Conservation (phyloP, 1,140 invertebrate species). For the Habropoda laboriosa region DNA sequence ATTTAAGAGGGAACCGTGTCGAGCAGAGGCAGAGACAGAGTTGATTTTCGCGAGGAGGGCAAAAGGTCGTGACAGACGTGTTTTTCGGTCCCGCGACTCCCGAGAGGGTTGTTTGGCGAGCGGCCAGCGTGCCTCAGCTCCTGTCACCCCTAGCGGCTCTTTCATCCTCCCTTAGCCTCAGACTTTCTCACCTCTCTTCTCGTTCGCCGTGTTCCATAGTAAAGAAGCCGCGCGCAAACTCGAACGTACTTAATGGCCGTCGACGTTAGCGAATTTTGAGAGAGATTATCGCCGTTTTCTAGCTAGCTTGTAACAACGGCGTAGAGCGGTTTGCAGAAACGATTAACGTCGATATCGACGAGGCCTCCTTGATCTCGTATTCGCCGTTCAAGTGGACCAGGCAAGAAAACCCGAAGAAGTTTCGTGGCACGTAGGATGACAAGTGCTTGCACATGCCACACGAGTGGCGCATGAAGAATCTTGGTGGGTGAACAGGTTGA, state of each 20-base stretch:
- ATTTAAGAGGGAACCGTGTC: neutral
- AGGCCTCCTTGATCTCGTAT: constrained; percentile 27
- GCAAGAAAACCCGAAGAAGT: constrained; percentile 6
- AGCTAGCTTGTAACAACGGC: constrained; percentile 33
- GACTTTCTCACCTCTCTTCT: neutral
- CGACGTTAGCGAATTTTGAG: constrained; percentile 75
- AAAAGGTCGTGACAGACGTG: constrained; percentile 51
- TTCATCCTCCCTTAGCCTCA: constrained; percentile 31
- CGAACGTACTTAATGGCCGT: constrained; percentile 67
- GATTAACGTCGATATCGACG: constrained; percentile 60
- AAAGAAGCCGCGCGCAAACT: constrained; percentile 61
- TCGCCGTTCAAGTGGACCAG: neutral
- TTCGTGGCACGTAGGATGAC: neutral
- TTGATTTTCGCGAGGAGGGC: constrained; percentile 36
- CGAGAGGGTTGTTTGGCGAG: constrained; percentile 61
- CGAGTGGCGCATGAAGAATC: neutral
- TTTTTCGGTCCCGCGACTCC: constrained; percentile 48
- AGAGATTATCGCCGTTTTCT: constrained; percentile 59
- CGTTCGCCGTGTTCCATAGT: constrained; percentile 5
- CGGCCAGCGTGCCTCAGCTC: constrained; percentile 56
- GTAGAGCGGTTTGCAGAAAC: constrained; percentile 44
- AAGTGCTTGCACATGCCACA: neutral
- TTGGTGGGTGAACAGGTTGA: neutral
- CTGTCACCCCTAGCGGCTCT: constrained; percentile 47
- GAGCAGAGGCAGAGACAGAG: neutral